phyloP scores from a whole-genome alignment of 2,797 vertebrate genomes.

The Manis crassicaudata region DNA sequence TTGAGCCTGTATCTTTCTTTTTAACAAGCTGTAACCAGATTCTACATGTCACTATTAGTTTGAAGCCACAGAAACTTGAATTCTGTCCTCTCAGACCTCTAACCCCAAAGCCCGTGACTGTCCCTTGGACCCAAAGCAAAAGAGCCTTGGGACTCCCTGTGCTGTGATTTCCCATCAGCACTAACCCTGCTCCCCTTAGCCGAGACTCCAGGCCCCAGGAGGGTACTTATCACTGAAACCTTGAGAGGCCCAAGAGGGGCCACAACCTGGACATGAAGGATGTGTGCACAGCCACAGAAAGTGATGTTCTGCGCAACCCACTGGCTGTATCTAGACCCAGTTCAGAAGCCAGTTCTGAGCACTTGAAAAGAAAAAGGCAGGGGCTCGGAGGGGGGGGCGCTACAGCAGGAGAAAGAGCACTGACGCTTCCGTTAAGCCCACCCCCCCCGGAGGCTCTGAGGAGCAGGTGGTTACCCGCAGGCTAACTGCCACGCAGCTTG shows the following conservation, averaged over 20 bases:
- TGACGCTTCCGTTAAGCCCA: background rate
- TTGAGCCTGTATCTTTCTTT: no score
- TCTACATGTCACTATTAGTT: background rate
- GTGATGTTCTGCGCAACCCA: background rate
- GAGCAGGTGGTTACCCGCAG: background rate
- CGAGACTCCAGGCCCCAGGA: background rate
- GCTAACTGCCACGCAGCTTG: background rate
- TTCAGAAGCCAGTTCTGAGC: background rate
- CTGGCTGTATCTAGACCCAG: background rate
- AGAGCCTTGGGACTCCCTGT: background rate
- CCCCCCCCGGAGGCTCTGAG: background rate
- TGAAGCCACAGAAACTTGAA: background rate
- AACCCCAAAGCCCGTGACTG: background rate
- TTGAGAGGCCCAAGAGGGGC: background rate
- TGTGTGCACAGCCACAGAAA: background rate
- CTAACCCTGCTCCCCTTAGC: background rate
- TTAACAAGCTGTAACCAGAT: background rate
- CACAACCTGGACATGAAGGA: background rate
- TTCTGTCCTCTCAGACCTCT: background rate
- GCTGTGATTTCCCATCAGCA: background rate
- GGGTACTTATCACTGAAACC: no score
- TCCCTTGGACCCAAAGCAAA: background rate
- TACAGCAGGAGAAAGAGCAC: background rate
- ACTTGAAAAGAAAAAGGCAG: background rate
- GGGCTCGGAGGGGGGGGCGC: fast-evolving